Evolutionary conservation across 2,888 invertebrate genomes (phyloP).

Genomic region (Dorcus hopei): DNA sequence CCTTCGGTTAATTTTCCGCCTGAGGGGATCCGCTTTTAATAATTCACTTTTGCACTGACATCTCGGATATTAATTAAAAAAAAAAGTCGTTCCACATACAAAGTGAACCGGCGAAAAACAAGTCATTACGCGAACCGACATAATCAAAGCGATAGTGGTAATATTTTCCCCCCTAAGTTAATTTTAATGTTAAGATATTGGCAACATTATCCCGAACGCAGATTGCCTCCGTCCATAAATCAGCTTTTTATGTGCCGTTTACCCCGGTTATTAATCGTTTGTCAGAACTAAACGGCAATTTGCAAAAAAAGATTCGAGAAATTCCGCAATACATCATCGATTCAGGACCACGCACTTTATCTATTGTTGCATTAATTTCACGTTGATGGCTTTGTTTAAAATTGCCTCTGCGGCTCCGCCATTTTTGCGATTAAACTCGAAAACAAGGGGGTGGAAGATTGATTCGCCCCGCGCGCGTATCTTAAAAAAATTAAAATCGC

Average conservation of each 20-base stretch:
- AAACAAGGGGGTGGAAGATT: no score
- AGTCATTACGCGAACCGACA: background rate
- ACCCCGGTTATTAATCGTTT: constrained; percentile 48
- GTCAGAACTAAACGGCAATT: constrained; percentile 43
- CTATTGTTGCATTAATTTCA: constrained; percentile 25
- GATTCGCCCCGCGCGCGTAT: no score
- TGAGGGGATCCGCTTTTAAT: constrained; percentile 33
- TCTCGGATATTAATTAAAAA: constrained; percentile 20
- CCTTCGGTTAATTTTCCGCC: constrained; percentile 41
- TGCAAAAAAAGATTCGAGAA: constrained; percentile 35
- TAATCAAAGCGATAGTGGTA: background rate
- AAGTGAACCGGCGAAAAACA: background rate
- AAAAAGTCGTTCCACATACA: no score
- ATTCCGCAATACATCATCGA: constrained; percentile 38
- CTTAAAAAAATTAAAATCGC: no score
- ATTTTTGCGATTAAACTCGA: no score
- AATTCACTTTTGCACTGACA: constrained; percentile 28
- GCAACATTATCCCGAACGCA: constrained; percentile 3
- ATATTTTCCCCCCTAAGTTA: background rate
- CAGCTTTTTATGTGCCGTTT: constrained; percentile 50
- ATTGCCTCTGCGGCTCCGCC: constrained; percentile 6
- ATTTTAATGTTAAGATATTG: constrained; percentile 3
- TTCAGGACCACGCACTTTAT: constrained; percentile 29
- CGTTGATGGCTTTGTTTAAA: constrained; percentile 7
- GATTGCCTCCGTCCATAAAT: constrained; percentile 36